Conservation (phyloP, 2,888 invertebrate species). For the Temnothorax rugatulus region DNA sequence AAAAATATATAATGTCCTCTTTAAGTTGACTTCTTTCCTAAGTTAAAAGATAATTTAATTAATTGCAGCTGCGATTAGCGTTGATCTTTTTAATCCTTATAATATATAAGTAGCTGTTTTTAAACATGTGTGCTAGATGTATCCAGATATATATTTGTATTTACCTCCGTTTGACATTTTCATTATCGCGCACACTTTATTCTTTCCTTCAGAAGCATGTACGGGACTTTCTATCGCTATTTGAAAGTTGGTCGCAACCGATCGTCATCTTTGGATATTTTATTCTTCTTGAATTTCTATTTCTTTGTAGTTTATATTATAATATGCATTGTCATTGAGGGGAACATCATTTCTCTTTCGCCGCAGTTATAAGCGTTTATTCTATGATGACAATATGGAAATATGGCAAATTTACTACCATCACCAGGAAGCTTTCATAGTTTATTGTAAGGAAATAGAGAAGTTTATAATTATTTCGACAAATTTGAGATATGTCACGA, state of each 20-base stretch:
- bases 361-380: neutral
- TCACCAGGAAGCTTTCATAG: neutral
- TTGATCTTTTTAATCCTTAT: neutral
- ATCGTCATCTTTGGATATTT: neutral
- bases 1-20: neutral
- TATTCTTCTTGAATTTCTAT: neutral
- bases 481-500: neutral
- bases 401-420: neutral
- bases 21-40: neutral
- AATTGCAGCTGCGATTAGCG: neutral
- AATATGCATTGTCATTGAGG: slow-evolving; percentile 4
- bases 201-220: neutral
- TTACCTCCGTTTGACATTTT: neutral
- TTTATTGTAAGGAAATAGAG: neutral
- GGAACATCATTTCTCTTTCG: slow-evolving; percentile 5
- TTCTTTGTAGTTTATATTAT: slow-evolving; percentile 11
- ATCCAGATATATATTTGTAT: neutral
- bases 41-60: slow-evolving; percentile 9
- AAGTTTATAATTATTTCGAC: neutral
- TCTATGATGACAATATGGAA: neutral
- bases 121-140: too few relatives aligned
- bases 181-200: neutral
- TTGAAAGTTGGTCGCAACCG: neutral
- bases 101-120: neutral
- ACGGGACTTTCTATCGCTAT: neutral